A percentile compares a stretch with the other conserved stretches of the same genome.
phyloP scores from a whole-genome alignment of 2,888 invertebrate genomes.

The Venusia cambrica region DNA sequence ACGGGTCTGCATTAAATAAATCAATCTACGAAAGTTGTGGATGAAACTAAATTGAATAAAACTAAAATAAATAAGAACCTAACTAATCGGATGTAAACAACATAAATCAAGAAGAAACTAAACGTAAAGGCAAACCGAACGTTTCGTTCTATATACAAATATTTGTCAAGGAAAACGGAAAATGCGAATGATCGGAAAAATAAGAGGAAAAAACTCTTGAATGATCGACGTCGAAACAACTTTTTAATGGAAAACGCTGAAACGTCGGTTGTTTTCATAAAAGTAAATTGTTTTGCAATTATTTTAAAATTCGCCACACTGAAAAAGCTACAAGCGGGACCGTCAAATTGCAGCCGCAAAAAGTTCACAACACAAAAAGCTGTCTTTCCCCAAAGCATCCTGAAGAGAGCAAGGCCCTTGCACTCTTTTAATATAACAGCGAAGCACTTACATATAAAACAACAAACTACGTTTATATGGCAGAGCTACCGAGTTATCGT shows the following conservation, averaged over 20 bases:
- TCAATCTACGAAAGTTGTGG: too few species aligned
- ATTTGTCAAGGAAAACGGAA: slow-evolving; percentile 42
- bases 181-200: slow-evolving; percentile 45
- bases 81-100: slow-evolving; percentile 30
- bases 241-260: slow-evolving; percentile 37
- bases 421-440: too few species aligned
- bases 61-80: slow-evolving; percentile 9
- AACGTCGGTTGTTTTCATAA: slow-evolving; percentile 23
- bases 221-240: slow-evolving; percentile 28
- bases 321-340: too few species aligned
- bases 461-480: too few species aligned
- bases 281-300: slow-evolving; percentile 37
- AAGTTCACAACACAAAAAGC: too few species aligned
- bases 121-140: slow-evolving; percentile 29
- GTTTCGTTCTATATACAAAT: slow-evolving; percentile 45
- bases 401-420: too few species aligned
- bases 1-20: too few species aligned
- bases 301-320: slow-evolving; percentile 36
- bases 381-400: too few species aligned
- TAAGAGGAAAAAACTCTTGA: slow-evolving; percentile 31
- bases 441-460: too few species aligned
- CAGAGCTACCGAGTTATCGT: too few species aligned
- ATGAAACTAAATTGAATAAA: slow-evolving; percentile 4
- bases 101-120: slow-evolving; percentile 27
- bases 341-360: too few species aligned